These are phyloP conservation scores for Ooceraea biroi DNA, from an alignment of 1,140 invertebrate genomes.

Conservation along the genomic window DNA sequence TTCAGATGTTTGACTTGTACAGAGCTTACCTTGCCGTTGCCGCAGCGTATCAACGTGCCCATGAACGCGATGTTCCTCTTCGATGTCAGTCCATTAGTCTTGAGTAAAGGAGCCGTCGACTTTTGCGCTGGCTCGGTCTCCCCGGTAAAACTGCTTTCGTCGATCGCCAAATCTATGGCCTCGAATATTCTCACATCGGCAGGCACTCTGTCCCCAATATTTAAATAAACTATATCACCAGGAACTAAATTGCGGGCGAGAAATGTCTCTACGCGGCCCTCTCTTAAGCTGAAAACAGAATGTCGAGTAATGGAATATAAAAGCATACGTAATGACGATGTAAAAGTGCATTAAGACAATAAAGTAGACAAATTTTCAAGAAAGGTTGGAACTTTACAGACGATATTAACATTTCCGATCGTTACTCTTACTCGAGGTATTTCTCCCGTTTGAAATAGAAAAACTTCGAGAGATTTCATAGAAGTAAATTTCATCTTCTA, in stretches of 20 bases:
- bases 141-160: slow-evolving; percentile 99
- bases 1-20: neutral
- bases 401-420: neutral
- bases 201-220: slow-evolving; percentile 98
- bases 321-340: neutral
- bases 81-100: slow-evolving; percentile 90
- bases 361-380: neutral
- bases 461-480: slow-evolving; percentile 11
- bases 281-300: slow-evolving; percentile 90
- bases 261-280: slow-evolving; percentile 95
- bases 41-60: slow-evolving; percentile 98
- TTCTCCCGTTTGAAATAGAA: neutral
- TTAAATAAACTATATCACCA: slow-evolving; percentile 98
- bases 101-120: slow-evolving; percentile 88
- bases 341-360: neutral
- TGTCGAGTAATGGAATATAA: slow-evolving; percentile 1
- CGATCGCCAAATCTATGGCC: slow-evolving; percentile 95
- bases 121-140: slow-evolving; percentile 95
- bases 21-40: slow-evolving; percentile 95
- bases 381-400: slow-evolving; percentile 32
- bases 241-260: slow-evolving; percentile 98
- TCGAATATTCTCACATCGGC: slow-evolving; percentile 98
- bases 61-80: slow-evolving; percentile 99
- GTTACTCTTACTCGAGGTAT: neutral
- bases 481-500: slow-evolving; percentile 65